A percentile compares a stretch with the other conserved stretches of the same genome.
phyloP scores from a whole-genome alignment of 2,113 vertebrate species.

The Sceloporus undulatus region DNA sequence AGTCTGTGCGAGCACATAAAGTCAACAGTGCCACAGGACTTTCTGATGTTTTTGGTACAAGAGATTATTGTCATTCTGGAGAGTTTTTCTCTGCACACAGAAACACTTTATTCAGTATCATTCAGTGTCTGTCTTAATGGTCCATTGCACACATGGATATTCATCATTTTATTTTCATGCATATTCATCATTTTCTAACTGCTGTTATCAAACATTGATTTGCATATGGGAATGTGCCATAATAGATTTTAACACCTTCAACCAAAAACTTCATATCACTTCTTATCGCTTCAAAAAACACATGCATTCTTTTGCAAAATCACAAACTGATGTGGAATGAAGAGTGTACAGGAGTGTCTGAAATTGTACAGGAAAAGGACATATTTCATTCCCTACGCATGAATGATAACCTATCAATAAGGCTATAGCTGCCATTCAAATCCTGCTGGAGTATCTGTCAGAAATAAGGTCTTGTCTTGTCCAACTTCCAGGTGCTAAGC shows the following conservation, averaged over 20 bases:
- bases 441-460: too few relatives aligned
- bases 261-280: background rate
- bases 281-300: background rate
- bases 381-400: too few relatives aligned
- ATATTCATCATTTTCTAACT: background rate
- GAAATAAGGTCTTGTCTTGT: too few relatives aligned
- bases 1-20: background rate
- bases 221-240: background rate
- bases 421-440: too few relatives aligned
- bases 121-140: background rate
- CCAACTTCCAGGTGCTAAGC: too few relatives aligned
- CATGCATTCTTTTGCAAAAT: background rate
- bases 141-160: background rate
- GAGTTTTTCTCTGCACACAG: background rate
- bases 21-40: too few relatives aligned
- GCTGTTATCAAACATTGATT: background rate
- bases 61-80: too few relatives aligned
- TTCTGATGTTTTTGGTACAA: too few relatives aligned
- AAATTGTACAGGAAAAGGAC: background rate
- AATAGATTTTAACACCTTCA: background rate
- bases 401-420: too few relatives aligned
- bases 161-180: background rate
- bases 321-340: background rate
- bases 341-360: background rate
- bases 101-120: background rate